A percentile compares a stretch with the other conserved stretches of the same genome.
These are phyloP conservation scores for Carassius gibelio DNA, from an alignment of 2,113 vertebrate genomes.

Conservation along the genomic window DNA sequence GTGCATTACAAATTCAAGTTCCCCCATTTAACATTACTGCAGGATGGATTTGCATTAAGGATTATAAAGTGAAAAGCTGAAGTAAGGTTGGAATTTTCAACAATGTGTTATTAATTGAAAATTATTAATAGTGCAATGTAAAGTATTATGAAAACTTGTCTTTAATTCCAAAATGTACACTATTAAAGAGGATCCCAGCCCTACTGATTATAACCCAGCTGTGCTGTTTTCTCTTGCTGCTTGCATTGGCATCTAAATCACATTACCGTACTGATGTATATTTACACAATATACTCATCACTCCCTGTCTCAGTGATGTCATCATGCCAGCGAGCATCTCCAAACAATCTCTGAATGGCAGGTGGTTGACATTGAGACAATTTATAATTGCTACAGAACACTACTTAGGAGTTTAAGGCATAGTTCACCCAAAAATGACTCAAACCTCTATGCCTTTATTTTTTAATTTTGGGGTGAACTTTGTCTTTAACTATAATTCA, in stretches of 20 bases:
- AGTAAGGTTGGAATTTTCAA: background rate
- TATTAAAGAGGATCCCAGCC: constrained; percentile 62
- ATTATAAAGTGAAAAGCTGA: background rate
- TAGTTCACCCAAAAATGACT: background rate
- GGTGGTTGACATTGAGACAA: background rate
- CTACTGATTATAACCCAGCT: constrained; percentile 52
- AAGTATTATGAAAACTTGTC: constrained; percentile 42
- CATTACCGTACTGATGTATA: constrained; percentile 34
- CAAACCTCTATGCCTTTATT: background rate
- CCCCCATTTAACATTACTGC: constrained; percentile 14
- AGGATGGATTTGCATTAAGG: constrained; percentile 1
- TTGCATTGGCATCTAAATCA: constrained; percentile 27
- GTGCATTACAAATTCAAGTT: constrained; percentile 29
- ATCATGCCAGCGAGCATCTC: background rate
- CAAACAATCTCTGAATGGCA: constrained; percentile 1
- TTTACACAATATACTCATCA: background rate
- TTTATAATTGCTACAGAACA: background rate
- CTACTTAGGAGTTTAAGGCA: background rate
- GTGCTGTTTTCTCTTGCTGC: constrained; percentile 52
- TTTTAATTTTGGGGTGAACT: background rate
- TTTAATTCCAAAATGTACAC: constrained; percentile 31
- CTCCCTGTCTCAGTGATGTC: background rate
- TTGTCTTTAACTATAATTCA: background rate
- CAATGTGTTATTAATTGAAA: constrained; percentile 15
- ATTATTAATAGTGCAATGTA: constrained; percentile 37